Conservation (phyloP, 1,140 invertebrate genomes). For the Ctenoplectra terminalis region DNA sequence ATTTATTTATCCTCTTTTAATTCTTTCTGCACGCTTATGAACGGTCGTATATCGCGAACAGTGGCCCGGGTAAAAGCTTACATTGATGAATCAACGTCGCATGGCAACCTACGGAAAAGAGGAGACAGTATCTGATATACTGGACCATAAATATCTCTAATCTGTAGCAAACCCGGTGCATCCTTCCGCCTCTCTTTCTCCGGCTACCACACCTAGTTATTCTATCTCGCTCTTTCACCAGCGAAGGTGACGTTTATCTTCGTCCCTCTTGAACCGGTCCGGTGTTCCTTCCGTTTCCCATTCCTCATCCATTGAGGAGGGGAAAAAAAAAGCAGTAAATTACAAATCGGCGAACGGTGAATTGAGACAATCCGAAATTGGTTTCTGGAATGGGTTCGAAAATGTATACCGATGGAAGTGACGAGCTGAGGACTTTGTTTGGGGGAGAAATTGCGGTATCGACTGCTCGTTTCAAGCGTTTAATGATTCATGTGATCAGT, state of each 20-base stretch:
- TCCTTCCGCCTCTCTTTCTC: conserved; percentile 50
- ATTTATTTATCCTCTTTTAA: no score
- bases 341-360: conserved; percentile 33
- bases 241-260: conserved; percentile 4
- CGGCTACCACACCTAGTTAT: neutral
- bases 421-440: neutral
- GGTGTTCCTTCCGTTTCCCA: conserved; percentile 55
- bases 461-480: neutral
- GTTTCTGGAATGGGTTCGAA: neutral
- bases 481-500: neutral
- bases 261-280: conserved; percentile 35
- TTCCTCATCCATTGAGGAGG: conserved; percentile 41
- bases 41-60: conserved; percentile 31
- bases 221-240: conserved; percentile 3
- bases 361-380: conserved; percentile 40
- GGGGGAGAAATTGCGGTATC: neutral
- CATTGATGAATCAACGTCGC: conserved; percentile 68
- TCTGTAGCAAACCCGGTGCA: conserved; percentile 63
- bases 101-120: conserved; percentile 45
- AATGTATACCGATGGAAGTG: neutral
- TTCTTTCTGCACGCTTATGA: conserved; percentile 1
- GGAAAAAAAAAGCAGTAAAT: conserved; percentile 32
- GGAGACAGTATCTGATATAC: conserved; percentile 75
- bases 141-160: conserved; percentile 78
- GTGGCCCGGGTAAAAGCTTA: conserved; percentile 49